phyloP scores from a whole-genome alignment of 2,113 vertebrate species.

The Hemibagrus wyckioides region DNA sequence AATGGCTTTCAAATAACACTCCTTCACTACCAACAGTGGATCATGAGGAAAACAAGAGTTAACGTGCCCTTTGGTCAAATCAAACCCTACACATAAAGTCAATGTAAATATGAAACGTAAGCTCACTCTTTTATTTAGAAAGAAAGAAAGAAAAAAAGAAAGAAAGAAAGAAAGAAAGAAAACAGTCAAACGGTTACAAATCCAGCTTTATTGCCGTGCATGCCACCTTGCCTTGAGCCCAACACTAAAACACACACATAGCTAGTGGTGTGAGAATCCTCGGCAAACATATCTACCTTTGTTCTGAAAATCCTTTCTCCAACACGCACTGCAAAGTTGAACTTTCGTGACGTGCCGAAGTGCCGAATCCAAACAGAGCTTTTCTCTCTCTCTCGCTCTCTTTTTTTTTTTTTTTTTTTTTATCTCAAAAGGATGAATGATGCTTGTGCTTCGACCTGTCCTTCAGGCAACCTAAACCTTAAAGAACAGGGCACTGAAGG shows the following conservation, averaged over 20 bases:
- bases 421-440: constrained; percentile 41
- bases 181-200: constrained; percentile 50
- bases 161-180: not conserved
- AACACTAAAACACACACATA: constrained; percentile 53
- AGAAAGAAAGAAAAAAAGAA: constrained; percentile 30
- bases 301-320: constrained; percentile 59
- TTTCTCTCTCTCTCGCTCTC: constrained; percentile 21
- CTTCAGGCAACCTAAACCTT: constrained; percentile 47
- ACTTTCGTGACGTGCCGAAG: constrained; percentile 47
- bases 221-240: constrained; percentile 50
- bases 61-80: not conserved
- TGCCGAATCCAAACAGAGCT: constrained; percentile 51
- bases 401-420: constrained; percentile 14
- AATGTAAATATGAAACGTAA: constrained; percentile 32
- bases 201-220: constrained; percentile 47
- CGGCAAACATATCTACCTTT: constrained; percentile 57
- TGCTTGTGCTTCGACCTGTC: constrained; percentile 54
- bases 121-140: not conserved
- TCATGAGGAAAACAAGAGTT: constrained; percentile 1
- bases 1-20: not conserved
- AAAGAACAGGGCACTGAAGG: constrained; percentile 48
- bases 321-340: constrained; percentile 54
- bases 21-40: not conserved
- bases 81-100: not conserved
- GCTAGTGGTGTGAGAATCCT: constrained; percentile 55